phyloP scores from a whole-genome alignment of 2,888 invertebrate genomes.

The Schizaphis graminum region DNA sequence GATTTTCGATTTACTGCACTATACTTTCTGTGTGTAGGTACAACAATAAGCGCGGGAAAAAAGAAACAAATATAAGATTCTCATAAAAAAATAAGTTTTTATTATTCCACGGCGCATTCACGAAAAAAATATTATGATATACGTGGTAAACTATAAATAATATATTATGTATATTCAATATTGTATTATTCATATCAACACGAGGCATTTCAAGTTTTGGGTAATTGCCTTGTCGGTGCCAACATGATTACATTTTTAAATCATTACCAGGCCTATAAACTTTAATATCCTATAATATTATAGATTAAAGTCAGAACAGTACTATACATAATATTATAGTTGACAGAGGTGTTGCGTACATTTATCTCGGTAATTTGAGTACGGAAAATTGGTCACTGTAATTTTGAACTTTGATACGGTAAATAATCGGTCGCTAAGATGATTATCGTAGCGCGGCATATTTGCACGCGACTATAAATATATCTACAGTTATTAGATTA shows the following conservation, averaged over 20 bases:
- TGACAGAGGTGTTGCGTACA: neutral
- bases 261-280: neutral
- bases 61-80: neutral
- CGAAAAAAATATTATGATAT: too few relatives aligned
- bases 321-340: neutral
- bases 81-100: neutral
- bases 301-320: neutral
- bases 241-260: neutral
- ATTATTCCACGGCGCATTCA: neutral
- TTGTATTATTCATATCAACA: too few relatives aligned
- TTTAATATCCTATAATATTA: neutral
- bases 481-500: neutral
- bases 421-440: neutral
- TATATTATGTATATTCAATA: too few relatives aligned
- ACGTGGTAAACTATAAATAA: too few relatives aligned
- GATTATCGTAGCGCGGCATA: neutral
- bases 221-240: neutral
- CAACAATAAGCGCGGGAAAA: neutral
- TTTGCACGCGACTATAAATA: neutral
- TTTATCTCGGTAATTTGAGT: neutral
- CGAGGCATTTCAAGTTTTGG: too few relatives aligned
- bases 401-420: neutral
- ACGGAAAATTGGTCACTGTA: neutral
- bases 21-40: neutral
- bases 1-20: neutral